These are phyloP conservation scores for Smittia aterrima DNA, from an alignment of 2,888 invertebrate species.

Conservation along the genomic window DNA sequence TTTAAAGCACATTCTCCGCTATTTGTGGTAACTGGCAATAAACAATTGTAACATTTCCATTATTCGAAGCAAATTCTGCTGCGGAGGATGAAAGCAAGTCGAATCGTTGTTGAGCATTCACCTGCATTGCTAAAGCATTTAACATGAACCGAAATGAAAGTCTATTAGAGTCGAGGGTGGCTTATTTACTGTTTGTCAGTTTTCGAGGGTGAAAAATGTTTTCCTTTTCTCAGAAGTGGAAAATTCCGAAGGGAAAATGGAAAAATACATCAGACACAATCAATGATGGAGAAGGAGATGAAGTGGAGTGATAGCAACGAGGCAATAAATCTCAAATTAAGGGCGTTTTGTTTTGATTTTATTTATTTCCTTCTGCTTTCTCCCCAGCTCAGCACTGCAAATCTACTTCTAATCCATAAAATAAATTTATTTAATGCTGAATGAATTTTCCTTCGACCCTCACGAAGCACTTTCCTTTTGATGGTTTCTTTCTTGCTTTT, in stretches of 20 bases:
- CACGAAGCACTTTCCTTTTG: background rate
- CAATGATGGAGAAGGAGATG: background rate
- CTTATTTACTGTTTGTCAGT: background rate
- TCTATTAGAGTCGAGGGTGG: too few relatives aligned
- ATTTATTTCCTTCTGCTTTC: constrained; percentile 21
- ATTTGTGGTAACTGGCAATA: background rate
- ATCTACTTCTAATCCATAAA: background rate
- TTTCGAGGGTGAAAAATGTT: background rate
- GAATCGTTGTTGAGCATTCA: background rate
- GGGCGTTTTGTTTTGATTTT: constrained; percentile 42
- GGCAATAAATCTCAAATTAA: constrained; percentile 37
- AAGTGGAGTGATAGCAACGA: constrained; percentile 1
- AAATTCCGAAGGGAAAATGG: background rate
- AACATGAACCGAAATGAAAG: too few relatives aligned
- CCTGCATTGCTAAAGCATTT: background rate
- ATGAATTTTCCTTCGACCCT: background rate
- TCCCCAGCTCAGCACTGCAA: background rate
- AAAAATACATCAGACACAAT: background rate
- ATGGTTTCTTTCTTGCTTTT: too few relatives aligned
- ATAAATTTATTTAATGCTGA: background rate
- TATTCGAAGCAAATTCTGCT: background rate
- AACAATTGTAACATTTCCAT: constrained; percentile 33
- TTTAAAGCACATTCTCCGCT: too few relatives aligned
- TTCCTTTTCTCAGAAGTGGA: background rate
- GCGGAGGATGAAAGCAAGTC: background rate